Base-by-base conservation (phyloP, 2,888 invertebrate species). In the Callosobruchus maculatus region DNA sequence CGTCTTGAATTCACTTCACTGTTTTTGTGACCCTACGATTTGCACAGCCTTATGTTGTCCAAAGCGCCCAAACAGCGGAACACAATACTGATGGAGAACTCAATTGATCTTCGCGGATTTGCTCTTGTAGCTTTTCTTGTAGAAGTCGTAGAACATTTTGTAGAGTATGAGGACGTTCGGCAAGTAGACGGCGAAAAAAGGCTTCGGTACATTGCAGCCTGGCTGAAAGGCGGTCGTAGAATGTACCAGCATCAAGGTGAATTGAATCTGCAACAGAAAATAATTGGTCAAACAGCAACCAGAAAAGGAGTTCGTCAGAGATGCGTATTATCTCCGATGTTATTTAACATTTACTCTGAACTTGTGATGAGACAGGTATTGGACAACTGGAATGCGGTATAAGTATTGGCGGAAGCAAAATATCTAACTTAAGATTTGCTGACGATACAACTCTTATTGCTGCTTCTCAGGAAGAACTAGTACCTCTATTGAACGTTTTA, bases 101-200 rank as follows among this genome's bases (percentile, higher is more conserved):
- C 49, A 31, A 20, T 68, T 75, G 72, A 20, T 18, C 49, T 49
- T 30, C 30, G 68, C 7, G n/a, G 68, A 71, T 70, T 85, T 85
- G 71, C 77, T 82, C 73, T 80, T 82, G 80, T 93, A 93, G 71
- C 90, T 89, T 73, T 89, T 88, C 77, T 87, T 88, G 79, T 92
- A 94, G 84, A 93, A 94, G 73, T 92, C 88, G 78, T 91, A 91
- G 82, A 94, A 94, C 88, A 93, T 90, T 83, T 92, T 92, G 82
- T 92, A 92, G 70, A 93, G 90, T 73, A 92, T 85, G 74, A 88
- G 76, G 1, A 94, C 89, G 78, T 92, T 92, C 0, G 90, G 88
- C 77, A 91, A 87, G 83, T 90, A 93, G 74, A 92, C 82, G 0
- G 83, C 76, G 0, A 90, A 86, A 0, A 92, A 81, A 0, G 87